Percentiles rank a stretch among this genome's conserved stretches.
These are phyloP conservation scores for Lates calcarifer DNA, from an alignment of 2,113 vertebrate species.

Conservation along the genomic window DNA sequence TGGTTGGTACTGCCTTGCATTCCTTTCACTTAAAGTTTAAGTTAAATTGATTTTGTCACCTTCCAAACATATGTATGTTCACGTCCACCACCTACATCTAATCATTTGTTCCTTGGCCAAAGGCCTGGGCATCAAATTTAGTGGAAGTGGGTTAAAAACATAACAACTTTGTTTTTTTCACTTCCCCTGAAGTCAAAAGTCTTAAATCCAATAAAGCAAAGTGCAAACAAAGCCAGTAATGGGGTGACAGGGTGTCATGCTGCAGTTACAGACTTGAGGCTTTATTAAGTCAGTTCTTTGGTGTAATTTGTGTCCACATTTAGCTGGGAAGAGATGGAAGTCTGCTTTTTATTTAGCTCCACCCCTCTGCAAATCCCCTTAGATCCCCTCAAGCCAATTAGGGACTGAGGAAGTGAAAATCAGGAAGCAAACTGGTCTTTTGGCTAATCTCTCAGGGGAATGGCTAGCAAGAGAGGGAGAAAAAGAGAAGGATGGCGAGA, in stretches of 20 bases:
- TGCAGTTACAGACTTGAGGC: constrained; percentile 19
- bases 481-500: background rate
- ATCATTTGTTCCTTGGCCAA: constrained; percentile 36
- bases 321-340: background rate
- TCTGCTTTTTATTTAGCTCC: constrained; percentile 41
- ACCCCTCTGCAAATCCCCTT: constrained; percentile 58
- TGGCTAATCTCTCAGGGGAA: constrained; percentile 58
- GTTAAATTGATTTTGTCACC: constrained; percentile 28
- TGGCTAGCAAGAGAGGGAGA: background rate
- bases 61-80: constrained; percentile 29
- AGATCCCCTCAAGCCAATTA: constrained; percentile 72
- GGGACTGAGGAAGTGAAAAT: constrained; percentile 52
- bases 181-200: constrained; percentile 31
- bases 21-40: background rate
- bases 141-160: constrained; percentile 24
- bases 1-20: constrained; percentile 5
- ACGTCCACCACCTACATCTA: constrained; percentile 18
- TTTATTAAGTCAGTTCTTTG: constrained; percentile 45
- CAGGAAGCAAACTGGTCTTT: constrained; percentile 64
- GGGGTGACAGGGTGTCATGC: constrained; percentile 7
- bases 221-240: constrained; percentile 41
- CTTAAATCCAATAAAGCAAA: constrained; percentile 50
- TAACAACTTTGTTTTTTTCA: constrained; percentile 12
- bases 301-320: constrained; percentile 33
- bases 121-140: background rate